A percentile compares a stretch with the other conserved stretches of the same genome.
Conservation (phyloP, 2,797 vertebrate genomes). For the Tiaroga cobitis region DNA sequence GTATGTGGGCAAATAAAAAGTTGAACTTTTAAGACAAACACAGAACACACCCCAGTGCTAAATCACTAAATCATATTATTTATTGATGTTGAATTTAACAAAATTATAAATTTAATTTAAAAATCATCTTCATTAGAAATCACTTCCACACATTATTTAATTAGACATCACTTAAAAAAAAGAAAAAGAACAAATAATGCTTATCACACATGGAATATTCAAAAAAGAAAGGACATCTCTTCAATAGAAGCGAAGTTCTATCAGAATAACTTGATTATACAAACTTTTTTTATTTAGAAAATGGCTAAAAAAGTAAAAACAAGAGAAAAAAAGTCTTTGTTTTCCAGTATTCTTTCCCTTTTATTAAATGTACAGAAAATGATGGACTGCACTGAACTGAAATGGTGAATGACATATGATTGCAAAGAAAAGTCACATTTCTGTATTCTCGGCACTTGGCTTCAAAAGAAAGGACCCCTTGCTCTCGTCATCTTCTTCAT, state of each 20-base stretch:
- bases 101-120: background rate
- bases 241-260: background rate
- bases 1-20: background rate
- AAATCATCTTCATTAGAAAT: background rate
- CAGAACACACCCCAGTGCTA: background rate
- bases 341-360: background rate
- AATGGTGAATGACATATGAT: background rate
- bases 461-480: background rate
- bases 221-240: background rate
- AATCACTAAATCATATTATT: background rate
- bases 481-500: background rate
- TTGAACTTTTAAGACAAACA: background rate
- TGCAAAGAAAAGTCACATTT: background rate
- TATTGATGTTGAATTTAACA: background rate
- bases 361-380: conserved; percentile 11
- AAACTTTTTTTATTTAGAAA: background rate
- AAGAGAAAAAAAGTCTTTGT: background rate
- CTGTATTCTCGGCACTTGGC: conserved; percentile 12
- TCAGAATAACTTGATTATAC: background rate
- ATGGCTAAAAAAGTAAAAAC: background rate
- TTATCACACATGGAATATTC: background rate
- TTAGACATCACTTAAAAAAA: background rate
- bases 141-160: background rate
- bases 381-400: background rate
- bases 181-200: background rate